Evolutionary conservation across 2,888 invertebrate genomes (phyloP), one percentile per base, ranked within the genome.

Genomic region (Lasioglossum malachurum): DNA sequence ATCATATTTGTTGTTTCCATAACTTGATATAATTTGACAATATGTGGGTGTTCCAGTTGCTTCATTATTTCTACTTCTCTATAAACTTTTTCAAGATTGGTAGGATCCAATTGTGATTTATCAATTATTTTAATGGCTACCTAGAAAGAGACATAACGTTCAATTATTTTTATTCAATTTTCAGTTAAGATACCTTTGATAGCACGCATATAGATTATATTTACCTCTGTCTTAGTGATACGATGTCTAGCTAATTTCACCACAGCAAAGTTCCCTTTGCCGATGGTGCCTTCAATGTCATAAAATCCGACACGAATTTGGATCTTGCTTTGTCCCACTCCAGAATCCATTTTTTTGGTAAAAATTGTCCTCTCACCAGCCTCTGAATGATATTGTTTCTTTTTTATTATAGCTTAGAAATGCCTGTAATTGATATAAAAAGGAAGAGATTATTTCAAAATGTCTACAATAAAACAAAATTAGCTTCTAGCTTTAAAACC

Each of bases 1-100:
- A 99, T 98, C 98, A 99, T 99, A 95, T 98, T 98, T 95, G 99
- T 99, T 83, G 99, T 99, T 96, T 99, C 99, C 98, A 99, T 99
- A 94, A 99, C 99, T 97, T 99, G 98, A 96, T 98, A 99, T 94
- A 99, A 96, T 96, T 99, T 99, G 95, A 99, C 99, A 95, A 99
- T 99, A 96, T 99, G 99, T 87, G 99, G 99, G 96, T 99, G 99
- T 95, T 99, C 98, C 94, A 99, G 97, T 93, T 98, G 97, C 96
- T 99, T 99, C 98, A 99, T 98, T 94, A 99, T 99, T 95, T 99
- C 98, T 94, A 99, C 99, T 96, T 99, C 99, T 91, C 99, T 97
- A 95, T 99, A 98, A 92, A 99, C 99, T 96, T 99, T 99, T 95
- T 98, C 97, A 95, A 99, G 96, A 96, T 99, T 99, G 93, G 98